These are phyloP conservation scores for Linnaemya tessellans DNA, from an alignment of 2,888 invertebrate genomes.

Conservation along the genomic window DNA sequence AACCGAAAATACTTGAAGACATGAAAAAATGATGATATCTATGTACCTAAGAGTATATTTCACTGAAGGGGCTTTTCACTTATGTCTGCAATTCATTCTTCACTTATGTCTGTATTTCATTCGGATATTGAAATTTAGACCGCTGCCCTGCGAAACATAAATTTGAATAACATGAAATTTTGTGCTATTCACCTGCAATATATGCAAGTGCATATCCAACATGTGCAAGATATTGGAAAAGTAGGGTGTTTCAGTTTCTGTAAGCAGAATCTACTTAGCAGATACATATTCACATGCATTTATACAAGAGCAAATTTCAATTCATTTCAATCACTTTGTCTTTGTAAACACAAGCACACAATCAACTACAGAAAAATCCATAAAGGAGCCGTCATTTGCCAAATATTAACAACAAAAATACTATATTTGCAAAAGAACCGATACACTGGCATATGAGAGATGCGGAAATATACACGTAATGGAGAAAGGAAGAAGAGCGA, in stretches of 20 bases:
- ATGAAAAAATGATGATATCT: too few relatives aligned
- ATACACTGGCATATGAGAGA: conserved; percentile 35
- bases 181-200: too few relatives aligned
- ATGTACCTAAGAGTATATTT: too few relatives aligned
- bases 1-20: too few relatives aligned
- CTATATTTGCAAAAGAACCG: neutral
- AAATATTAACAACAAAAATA: neutral
- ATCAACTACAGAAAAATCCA: conserved; percentile 21
- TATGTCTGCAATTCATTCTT: too few relatives aligned
- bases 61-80: too few relatives aligned
- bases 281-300: neutral
- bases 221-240: neutral
- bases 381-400: conserved; percentile 33
- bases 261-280: too few relatives aligned
- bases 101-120: too few relatives aligned
- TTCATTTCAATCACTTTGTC: neutral
- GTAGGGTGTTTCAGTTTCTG: neutral
- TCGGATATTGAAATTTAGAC: too few relatives aligned
- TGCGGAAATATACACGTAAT: conserved; percentile 40
- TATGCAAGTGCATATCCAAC: too few relatives aligned
- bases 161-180: too few relatives aligned
- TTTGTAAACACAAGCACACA: neutral
- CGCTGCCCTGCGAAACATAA: too few relatives aligned
- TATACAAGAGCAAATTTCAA: neutral
- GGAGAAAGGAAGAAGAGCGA: conserved; percentile 28